Base-by-base conservation (phyloP, 2,888 invertebrate genomes). In the Operophtera brumata region DNA sequence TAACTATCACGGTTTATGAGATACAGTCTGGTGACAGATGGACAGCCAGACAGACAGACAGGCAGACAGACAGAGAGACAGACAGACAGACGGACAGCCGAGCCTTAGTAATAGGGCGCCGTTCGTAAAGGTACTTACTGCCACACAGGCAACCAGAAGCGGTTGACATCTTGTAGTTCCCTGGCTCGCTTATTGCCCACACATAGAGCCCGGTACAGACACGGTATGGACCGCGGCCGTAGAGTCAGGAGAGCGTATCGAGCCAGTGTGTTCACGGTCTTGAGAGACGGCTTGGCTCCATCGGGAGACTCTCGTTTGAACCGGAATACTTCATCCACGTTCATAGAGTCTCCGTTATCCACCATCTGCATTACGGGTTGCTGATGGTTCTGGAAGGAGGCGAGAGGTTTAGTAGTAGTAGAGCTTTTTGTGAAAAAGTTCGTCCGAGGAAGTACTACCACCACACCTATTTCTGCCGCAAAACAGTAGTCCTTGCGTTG, bases 121-220 rank as follows among this genome's bases (percentile, higher is more conserved):
- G 20, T 20, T 20, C 20, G 2, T 20, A 20, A 20, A 13, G 12
- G 8, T 13, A 84, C 83, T 83, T 87, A 95, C 95, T 95, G 94
- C 94, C 94, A 95, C 59, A 95, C 88, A 0, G 95, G 94, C 52
- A 95, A 81, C 93, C 94, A 94, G 64, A 94, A 91, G 73, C 92
- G 92, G 54, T 92, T 92, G 7, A 84, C 88, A 52, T 92, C 92
- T 0, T 78, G 73, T 46, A 92, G 74, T 20, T 77, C 79, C 55
- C 93, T 91, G 0, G 93, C 93, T 64, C 86, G 91, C 65, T 89
- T 92, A 70, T 94, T 95, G 45, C 94, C 93, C 42, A 93, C 90
- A 71, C 95, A 95, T 20, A 95, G 78, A 1, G 90, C 82, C 58
- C 92, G 90, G 42, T 93, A 91, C 32, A 95, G 78, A 70, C 95